Conservation (phyloP, 2,113 vertebrate species). For the Motacilla alba region DNA sequence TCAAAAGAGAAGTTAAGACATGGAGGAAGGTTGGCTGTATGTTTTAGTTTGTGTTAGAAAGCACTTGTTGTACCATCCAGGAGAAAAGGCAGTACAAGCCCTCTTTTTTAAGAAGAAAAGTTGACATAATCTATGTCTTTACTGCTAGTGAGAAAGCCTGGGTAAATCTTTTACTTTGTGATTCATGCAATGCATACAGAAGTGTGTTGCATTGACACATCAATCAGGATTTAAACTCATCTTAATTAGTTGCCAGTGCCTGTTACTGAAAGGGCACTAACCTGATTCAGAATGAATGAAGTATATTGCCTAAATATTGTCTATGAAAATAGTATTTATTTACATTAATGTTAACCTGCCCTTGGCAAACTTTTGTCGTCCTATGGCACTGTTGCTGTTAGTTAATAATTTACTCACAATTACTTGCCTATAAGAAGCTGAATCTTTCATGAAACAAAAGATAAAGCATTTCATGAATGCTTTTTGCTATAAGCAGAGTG, state of each 20-base stretch:
- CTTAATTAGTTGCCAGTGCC: background rate
- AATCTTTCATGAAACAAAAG: background rate
- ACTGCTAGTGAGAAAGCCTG: background rate
- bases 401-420: constrained; percentile 33
- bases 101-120: background rate
- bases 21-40: background rate
- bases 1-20: background rate
- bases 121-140: background rate
- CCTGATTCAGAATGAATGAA: background rate
- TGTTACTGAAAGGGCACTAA: background rate
- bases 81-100: background rate
- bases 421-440: background rate
- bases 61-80: background rate
- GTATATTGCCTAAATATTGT: constrained; percentile 11
- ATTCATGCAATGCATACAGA: background rate
- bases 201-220: background rate
- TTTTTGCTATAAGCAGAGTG: background rate
- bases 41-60: background rate
- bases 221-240: background rate
- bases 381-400: background rate
- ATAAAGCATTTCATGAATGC: background rate
- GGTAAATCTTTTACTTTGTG: background rate
- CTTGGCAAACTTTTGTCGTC: constrained; percentile 7
- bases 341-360: background rate
- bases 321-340: background rate